Conservation (phyloP, 2,888 invertebrate genomes). For the Pollenia angustigena region DNA sequence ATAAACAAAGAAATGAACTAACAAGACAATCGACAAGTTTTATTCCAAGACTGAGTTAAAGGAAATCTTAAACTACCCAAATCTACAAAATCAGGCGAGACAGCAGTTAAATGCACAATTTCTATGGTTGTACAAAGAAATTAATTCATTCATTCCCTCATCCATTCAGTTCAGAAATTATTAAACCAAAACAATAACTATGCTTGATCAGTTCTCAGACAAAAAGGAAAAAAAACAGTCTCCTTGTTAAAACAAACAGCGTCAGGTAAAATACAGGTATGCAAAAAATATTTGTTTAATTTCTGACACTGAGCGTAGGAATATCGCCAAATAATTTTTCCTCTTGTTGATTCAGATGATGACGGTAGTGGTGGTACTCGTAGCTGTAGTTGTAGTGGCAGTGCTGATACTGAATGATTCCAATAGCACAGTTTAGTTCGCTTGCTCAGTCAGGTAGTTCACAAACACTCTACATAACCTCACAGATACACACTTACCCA, state of each 20-base stretch:
- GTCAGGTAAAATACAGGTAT: constrained; percentile 67
- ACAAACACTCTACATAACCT: neutral
- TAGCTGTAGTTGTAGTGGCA: constrained; percentile 41
- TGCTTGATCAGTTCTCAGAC: constrained; percentile 43
- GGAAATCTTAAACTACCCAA: constrained; percentile 37
- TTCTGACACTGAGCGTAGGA: constrained; percentile 39
- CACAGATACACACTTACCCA: neutral
- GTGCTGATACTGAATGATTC: constrained; percentile 53
- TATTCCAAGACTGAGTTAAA: constrained; percentile 31
- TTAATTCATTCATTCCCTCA: constrained; percentile 38
- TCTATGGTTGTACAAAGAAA: constrained; percentile 24
- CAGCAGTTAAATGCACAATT: constrained; percentile 70
- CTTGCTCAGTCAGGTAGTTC: constrained; percentile 57
- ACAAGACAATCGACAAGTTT: constrained; percentile 43
- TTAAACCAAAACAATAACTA: constrained; percentile 44
- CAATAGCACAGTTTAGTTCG: constrained; percentile 54
- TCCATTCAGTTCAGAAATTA: constrained; percentile 20
- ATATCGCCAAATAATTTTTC: constrained; percentile 32
- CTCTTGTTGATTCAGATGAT: constrained; percentile 36
- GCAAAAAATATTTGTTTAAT: constrained; percentile 52
- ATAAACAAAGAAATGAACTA: neutral
- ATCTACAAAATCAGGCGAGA: constrained; percentile 38
- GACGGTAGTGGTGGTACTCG: constrained; percentile 24
- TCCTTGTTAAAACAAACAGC: constrained; percentile 34
- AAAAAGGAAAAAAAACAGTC: constrained; percentile 29